Conservation (phyloP, 2,113 vertebrate species). For the Macrotis lagotis region DNA sequence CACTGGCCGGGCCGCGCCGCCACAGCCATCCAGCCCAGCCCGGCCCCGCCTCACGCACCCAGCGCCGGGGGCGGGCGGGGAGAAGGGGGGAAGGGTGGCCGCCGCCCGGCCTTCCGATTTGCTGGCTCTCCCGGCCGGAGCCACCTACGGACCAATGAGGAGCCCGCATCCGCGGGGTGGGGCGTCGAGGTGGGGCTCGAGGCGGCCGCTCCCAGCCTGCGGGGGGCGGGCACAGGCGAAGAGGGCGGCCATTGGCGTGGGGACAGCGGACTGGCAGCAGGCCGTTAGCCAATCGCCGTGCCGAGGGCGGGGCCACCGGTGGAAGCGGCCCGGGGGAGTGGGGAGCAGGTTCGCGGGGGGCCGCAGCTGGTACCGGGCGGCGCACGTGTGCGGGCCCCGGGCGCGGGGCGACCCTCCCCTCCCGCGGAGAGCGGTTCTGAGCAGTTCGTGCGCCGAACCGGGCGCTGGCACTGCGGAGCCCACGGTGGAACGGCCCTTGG, state of each 20-base stretch:
- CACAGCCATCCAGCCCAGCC: slow-evolving; percentile 27
- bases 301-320: not conserved
- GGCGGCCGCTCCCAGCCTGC: not conserved
- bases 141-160: not conserved
- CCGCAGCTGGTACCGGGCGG: not conserved
- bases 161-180: not conserved
- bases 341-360: not conserved
- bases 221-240: not conserved
- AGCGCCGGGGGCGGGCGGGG: slow-evolving; percentile 51
- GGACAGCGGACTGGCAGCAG: not conserved
- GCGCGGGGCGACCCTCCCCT: not conserved
- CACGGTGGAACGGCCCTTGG: not conserved
- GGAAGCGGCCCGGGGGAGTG: not conserved
- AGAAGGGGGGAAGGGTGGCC: slow-evolving; percentile 22
- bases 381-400: not conserved
- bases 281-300: not conserved
- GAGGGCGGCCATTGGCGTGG: not conserved
- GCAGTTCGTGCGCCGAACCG: not conserved
- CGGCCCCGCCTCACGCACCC: slow-evolving; percentile 57
- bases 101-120: not conserved
- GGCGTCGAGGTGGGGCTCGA: not conserved
- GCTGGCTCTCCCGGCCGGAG: slow-evolving; percentile 17
- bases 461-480: not conserved
- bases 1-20: slow-evolving; percentile 64
- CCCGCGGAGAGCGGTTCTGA: not conserved